Conservation (phyloP, 2,888 invertebrate species). For the Melipona bicolor region DNA sequence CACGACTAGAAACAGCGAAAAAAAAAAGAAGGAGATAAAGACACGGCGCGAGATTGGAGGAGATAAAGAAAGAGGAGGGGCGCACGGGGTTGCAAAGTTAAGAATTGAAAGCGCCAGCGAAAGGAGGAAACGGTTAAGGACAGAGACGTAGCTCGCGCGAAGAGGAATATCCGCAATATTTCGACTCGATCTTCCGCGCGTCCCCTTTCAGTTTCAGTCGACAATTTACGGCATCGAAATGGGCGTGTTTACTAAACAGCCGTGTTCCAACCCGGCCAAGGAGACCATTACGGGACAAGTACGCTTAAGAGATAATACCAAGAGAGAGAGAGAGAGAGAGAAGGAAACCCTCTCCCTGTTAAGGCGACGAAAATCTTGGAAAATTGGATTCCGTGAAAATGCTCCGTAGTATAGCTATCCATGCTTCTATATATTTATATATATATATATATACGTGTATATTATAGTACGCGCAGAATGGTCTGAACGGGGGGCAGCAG, state of each 20-base stretch:
- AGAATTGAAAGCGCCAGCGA: neutral
- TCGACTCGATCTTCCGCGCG: conserved; percentile 24
- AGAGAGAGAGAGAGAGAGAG: conserved; percentile 5
- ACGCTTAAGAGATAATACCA: conserved; percentile 69
- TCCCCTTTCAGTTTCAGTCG: conserved; percentile 45
- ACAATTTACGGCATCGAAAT: conserved; percentile 64
- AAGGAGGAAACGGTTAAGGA: neutral
- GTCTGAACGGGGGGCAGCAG: conserved; percentile 19
- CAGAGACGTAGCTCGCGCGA: neutral
- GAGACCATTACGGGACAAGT: conserved; percentile 64
- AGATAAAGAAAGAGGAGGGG: too few relatives aligned
- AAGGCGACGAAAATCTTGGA: conserved; percentile 69
- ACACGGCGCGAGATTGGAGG: too few relatives aligned
- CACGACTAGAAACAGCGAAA: too few relatives aligned
- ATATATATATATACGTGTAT: too few relatives aligned
- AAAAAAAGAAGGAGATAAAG: too few relatives aligned
- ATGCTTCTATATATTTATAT: too few relatives aligned
- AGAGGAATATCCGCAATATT: conserved; percentile 60
- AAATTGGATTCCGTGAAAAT: conserved; percentile 73
- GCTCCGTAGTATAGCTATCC: conserved; percentile 7
- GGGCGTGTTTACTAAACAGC: conserved; percentile 67
- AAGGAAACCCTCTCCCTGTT: conserved; percentile 15
- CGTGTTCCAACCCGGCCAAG: conserved; percentile 55
- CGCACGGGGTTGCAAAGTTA: neutral
- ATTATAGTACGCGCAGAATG: neutral